Evolutionary conservation across 2,797 vertebrate species (phyloP).

Genomic region (Malacoctenus gilli): DNA sequence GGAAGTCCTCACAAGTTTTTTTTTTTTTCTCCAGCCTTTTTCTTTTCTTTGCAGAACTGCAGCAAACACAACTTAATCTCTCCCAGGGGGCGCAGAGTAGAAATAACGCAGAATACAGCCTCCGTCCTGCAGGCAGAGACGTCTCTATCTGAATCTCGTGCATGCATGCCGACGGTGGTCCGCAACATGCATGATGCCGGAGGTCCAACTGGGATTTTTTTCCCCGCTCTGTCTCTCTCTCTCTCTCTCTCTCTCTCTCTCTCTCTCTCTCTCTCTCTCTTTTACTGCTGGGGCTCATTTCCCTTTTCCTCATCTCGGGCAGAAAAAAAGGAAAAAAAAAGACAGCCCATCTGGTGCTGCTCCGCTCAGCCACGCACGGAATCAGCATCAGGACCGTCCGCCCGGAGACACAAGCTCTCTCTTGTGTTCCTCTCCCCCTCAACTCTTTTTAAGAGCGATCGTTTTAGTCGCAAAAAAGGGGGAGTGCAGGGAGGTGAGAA

Average conservation of each 20-base stretch:
- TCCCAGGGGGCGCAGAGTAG: neutral
- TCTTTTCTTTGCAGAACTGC: neutral
- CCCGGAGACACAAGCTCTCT: constrained; percentile 29
- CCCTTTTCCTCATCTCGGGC: constrained; percentile 69
- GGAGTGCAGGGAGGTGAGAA: constrained; percentile 2
- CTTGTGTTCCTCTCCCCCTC: neutral
- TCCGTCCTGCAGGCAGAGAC: neutral
- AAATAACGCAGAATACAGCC: neutral
- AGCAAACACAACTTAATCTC: constrained; percentile 23
- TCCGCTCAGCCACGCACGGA: constrained; percentile 59
- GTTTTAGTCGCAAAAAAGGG: constrained; percentile 30
- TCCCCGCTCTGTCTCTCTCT: too few species aligned
- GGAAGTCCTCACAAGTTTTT: constrained; percentile 31
- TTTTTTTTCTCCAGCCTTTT: too few species aligned
- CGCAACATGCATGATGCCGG: constrained; percentile 56
- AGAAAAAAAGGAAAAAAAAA: too few species aligned
- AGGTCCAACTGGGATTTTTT: constrained; percentile 69
- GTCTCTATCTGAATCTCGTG: constrained; percentile 3
- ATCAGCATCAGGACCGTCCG: constrained; percentile 39
- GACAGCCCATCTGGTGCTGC: constrained; percentile 70
- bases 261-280: too few species aligned
- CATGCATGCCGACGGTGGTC: constrained; percentile 21
- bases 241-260: too few species aligned
- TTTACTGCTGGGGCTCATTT: constrained; percentile 68
- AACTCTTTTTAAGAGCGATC: constrained; percentile 48